Evolutionary conservation across 2,113 vertebrate genomes (phyloP).

Genomic region (Numenius arquata): DNA sequence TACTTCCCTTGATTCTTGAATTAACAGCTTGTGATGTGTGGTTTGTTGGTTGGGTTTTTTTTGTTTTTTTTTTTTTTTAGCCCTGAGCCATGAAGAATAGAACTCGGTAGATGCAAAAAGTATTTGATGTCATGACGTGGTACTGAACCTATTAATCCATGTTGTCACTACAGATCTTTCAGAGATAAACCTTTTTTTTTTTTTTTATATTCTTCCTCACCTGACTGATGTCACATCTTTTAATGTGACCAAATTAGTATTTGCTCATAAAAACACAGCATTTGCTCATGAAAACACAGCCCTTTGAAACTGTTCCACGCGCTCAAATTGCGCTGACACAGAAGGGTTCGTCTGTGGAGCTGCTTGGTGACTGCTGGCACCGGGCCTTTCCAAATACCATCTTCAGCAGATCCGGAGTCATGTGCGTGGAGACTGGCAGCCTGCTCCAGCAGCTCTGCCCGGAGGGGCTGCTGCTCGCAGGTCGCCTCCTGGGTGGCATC

Average conservation of each 20-base stretch:
- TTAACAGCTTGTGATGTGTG: neutral
- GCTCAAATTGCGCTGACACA: slow-evolving; percentile 6
- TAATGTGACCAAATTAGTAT: neutral
- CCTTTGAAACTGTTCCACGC: neutral
- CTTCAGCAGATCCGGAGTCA: slow-evolving; percentile 3
- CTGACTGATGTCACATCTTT: neutral
- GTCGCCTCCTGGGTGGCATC: neutral
- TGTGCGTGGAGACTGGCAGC: neutral
- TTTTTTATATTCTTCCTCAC: neutral
- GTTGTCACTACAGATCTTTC: neutral
- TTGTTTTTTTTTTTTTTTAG: neutral
- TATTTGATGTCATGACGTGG: neutral
- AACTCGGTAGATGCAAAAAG: neutral
- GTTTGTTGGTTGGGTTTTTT: neutral
- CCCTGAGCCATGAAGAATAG: neutral
- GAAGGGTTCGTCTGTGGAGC: neutral
- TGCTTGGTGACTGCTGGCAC: slow-evolving; percentile 33
- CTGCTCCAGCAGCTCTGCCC: neutral
- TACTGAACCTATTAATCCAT: neutral
- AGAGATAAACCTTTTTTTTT: neutral
- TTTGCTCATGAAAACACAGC: neutral
- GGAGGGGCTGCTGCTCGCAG: fast-evolving
- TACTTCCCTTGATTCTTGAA: neutral
- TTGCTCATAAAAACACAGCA: neutral
- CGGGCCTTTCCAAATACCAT: neutral